Evolutionary conservation across 2,888 invertebrate species (phyloP), one percentile per base, ranked within the genome.

Genomic region (Drosophila infuscata): DNA sequence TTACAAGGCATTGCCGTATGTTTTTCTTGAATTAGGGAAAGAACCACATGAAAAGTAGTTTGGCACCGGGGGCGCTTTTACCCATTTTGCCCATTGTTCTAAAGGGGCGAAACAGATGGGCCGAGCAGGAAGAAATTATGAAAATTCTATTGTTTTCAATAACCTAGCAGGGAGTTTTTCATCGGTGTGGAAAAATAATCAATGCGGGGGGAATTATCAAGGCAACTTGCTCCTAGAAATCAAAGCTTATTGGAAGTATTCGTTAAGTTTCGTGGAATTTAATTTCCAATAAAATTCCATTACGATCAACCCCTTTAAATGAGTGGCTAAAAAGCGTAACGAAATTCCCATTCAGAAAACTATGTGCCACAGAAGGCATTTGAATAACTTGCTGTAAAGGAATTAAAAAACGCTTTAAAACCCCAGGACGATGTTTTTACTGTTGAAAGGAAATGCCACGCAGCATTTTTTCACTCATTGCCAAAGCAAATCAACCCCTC

Each of bases 321-420:
- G 72, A 70, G 54, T 78, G 76, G 38, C 76, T n/a, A 49, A 36
- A 52, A 63, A 48, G 70, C 17, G 41, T 32, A 72, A 59, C 41
- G 17, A 70, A 69, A 63, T 65, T 59, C 73, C 69, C 69, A 70
- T 79, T 87, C 60, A 77, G 41, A 48, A 64, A 66, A 79, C 48
- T 70, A 54, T 35, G 52, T 66, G 46, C 77, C 78, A 88, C 89
- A 81, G 71, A 71, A 60, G 73, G 60, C 61, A 89, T 81, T 83
- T 79, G 76, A 84, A 89, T 83, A 88, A 68, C 73, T 81, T 53
- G 66, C 41, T 48, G 52, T 84, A 72, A 84, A 85, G 84, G 85
- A 89, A 85, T 85, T 88, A 80, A 88, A 80, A 89, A 88, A 70
- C 85, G 85, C 89, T 89, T 85, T 74, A 87, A 83, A 74, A 72